Conservation (phyloP, 2,113 vertebrate genomes). For the Mungos mungo region DNA sequence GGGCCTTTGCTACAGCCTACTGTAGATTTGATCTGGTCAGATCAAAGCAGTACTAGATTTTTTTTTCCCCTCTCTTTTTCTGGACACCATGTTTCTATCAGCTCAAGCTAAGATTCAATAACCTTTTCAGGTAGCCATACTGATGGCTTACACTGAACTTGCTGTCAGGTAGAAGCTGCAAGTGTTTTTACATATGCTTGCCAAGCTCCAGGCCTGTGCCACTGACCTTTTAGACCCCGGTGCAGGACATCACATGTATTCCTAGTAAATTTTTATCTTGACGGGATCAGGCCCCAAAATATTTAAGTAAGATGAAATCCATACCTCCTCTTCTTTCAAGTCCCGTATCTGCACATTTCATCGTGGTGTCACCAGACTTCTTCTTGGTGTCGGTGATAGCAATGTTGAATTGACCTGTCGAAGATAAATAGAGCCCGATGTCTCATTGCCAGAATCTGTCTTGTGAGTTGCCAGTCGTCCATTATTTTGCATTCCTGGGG, state of each 20-base stretch:
- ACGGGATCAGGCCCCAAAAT: slow-evolving; percentile 10
- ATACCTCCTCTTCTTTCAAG: slow-evolving; percentile 27
- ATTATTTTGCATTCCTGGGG: not conserved
- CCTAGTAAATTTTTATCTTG: slow-evolving; percentile 43
- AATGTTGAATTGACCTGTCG: not conserved
- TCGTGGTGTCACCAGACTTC: not conserved
- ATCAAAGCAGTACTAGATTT: not conserved
- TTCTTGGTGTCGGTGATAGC: not conserved
- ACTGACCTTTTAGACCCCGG: not conserved
- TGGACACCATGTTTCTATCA: slow-evolving; percentile 33
- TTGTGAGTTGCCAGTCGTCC: not conserved
- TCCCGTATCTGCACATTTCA: not conserved
- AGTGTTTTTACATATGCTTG: slow-evolving; percentile 3
- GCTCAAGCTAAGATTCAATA: slow-evolving; percentile 16
- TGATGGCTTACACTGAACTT: slow-evolving; percentile 20
- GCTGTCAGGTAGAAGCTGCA: slow-evolving; percentile 16
- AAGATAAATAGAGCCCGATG: not conserved
- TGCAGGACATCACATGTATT: not conserved
- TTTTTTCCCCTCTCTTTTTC: slow-evolving; percentile 1
- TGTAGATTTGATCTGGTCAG: not conserved
- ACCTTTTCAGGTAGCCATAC: slow-evolving; percentile 25
- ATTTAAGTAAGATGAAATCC: slow-evolving; percentile 37
- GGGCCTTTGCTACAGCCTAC: not conserved
- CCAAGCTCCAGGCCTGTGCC: slow-evolving; percentile 1
- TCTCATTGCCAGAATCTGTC: not conserved